Base-by-base conservation (phyloP, 2,888 invertebrate species). In the Oligia latruncula region DNA sequence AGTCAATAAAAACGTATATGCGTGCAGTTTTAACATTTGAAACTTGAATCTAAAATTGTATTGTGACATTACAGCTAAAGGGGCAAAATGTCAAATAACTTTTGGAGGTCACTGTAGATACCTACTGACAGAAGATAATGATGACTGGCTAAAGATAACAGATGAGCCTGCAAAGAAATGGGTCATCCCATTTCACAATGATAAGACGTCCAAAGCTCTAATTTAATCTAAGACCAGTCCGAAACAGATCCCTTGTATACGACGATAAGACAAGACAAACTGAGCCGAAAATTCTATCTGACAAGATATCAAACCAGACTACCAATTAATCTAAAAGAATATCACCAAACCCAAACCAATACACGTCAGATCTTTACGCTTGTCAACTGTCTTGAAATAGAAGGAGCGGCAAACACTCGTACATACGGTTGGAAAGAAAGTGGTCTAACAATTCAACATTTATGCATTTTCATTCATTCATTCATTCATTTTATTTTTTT, bases 321-420 rank as follows among this genome's bases (percentile, higher is more conserved):
- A 49, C n/a, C 43, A 78, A 89, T 84, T 73, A 80, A 85, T 85
- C 66, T 29, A n/a, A 71, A 72, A 80, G 81, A 80, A 82, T 80
- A 88, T 82, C 80, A 81, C 77, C 49, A 73, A 49, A 79, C 55
- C 29, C 52, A 84, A 89, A 89, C 85, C 90, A 91, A 91, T 90
- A 91, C 87, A 86, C 81, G 87, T 90, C 90, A 87, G 84, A 84
- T 87, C 81, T 84, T 84, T 77, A 87, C 82, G 88, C 90, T 89
- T 89, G 91, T 90, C 90, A 89, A 87, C 80, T 82, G 89, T 91
- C 88, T 88, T 82, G 85, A 78, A 87, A 88, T 86, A 87, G 79
- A 83, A 74, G 81, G 82, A 80, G 85, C 81, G 83, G 81, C 78
- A 84, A 74, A 87, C 80, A 64, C 40, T 82, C 65, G 90, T 87